Conservation (phyloP, 2,888 invertebrate genomes). For the Drosophila nr. perissopoda region DNA sequence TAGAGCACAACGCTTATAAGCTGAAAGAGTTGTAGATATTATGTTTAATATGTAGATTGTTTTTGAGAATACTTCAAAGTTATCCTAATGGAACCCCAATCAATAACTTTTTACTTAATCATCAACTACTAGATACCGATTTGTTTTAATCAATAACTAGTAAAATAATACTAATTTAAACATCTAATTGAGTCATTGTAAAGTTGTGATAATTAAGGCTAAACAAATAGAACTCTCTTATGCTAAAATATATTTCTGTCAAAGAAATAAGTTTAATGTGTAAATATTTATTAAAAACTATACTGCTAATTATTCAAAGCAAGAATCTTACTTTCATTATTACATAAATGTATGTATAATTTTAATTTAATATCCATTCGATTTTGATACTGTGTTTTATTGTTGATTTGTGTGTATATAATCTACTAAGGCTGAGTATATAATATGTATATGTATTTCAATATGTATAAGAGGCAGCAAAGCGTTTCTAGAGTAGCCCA, state of each 20-base stretch:
- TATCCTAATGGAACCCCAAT: background rate
- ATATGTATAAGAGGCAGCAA: constrained; percentile 41
- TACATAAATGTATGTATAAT: background rate
- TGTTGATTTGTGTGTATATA: constrained; percentile 21
- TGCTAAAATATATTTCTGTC: background rate
- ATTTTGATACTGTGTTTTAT: constrained; percentile 10
- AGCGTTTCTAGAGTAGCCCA: constrained; percentile 60
- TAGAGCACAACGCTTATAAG: constrained; percentile 9
- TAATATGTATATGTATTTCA: constrained; percentile 6
- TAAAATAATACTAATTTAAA: background rate
- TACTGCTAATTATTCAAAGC: background rate
- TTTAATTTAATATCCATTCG: background rate
- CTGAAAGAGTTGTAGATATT: constrained; percentile 2
- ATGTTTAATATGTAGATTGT: background rate
- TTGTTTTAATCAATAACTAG: background rate
- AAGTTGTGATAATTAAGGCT: background rate
- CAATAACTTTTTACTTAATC: background rate
- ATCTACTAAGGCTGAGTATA: constrained; percentile 21
- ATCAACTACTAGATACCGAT: background rate
- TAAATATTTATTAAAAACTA: background rate
- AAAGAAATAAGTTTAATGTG: background rate
- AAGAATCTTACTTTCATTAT: background rate
- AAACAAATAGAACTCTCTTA: background rate
- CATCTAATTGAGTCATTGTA: background rate
- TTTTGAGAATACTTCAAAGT: background rate